A percentile compares a stretch with the other conserved stretches of the same genome.
Evolutionary conservation across 2,113 vertebrate species (phyloP).

Genomic region (Uropsilus gracilis): DNA sequence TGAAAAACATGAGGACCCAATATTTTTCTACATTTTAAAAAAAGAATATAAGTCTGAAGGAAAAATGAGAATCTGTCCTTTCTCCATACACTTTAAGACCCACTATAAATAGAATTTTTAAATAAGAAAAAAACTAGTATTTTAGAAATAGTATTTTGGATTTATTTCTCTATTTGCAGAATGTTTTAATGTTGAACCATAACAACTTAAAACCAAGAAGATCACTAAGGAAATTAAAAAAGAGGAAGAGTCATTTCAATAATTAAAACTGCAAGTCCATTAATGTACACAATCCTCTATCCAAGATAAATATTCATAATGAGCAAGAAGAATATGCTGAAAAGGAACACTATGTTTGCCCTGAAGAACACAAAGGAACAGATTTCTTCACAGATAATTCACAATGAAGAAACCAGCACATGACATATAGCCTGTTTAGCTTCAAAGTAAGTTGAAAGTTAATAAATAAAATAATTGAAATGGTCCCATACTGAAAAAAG

Average conservation of each 20-base stretch:
- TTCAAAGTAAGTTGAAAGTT: slow-evolving; percentile 8
- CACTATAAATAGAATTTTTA: slow-evolving; percentile 2
- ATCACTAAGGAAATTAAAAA: background rate
- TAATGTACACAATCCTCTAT: slow-evolving; percentile 43
- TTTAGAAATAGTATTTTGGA: background rate
- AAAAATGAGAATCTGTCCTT: background rate
- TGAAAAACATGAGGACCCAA: background rate
- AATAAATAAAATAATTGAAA: slow-evolving; percentile 35
- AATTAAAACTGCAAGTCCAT: slow-evolving; percentile 45
- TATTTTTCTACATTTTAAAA: background rate
- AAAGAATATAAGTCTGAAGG: background rate
- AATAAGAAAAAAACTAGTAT: slow-evolving; percentile 6
- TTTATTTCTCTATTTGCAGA: background rate
- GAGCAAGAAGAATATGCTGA: slow-evolving; percentile 35
- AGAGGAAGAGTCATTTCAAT: slow-evolving; percentile 19
- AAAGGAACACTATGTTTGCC: slow-evolving; percentile 49
- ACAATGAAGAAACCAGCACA: background rate
- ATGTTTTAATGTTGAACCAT: background rate
- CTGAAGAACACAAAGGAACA: slow-evolving; percentile 36
- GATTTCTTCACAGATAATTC: background rate
- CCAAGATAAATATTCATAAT: slow-evolving; percentile 75
- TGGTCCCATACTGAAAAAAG: background rate
- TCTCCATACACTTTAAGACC: background rate
- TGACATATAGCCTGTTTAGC: background rate
- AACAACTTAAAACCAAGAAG: slow-evolving; percentile 51